These are phyloP conservation scores for Barypeithes pellucidus DNA, from an alignment of 2,888 invertebrate species.

Conservation along the genomic window DNA sequence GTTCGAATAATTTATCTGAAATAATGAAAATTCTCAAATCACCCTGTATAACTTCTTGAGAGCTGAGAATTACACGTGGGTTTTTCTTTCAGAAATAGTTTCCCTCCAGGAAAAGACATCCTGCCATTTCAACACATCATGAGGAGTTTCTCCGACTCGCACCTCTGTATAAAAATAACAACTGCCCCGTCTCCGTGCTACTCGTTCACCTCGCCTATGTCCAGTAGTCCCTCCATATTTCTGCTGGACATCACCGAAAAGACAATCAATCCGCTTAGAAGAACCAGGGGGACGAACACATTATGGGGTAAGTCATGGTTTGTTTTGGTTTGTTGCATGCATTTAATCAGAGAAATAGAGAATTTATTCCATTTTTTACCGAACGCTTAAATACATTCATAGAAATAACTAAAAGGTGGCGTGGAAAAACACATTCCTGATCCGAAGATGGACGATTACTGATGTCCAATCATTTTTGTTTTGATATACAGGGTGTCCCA, in stretches of 20 bases:
- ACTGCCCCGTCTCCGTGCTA: conserved; percentile 75
- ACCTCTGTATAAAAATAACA: conserved; percentile 80
- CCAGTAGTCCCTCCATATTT: conserved; percentile 77
- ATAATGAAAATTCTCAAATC: too few species aligned
- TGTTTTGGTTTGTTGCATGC: conserved; percentile 24
- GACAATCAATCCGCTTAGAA: conserved; percentile 72
- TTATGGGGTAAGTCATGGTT: conserved; percentile 65
- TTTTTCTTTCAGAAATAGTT: conserved; percentile 76
- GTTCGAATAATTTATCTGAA: too few species aligned
- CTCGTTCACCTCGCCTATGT: conserved; percentile 74
- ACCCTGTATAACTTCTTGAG: too few species aligned
- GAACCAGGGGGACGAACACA: conserved; percentile 73
- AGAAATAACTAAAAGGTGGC: too few species aligned
- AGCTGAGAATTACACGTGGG: too few species aligned
- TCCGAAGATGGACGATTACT: too few species aligned
- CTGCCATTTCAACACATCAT: conserved; percentile 83
- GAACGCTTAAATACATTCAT: too few species aligned
- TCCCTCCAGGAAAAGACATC: conserved; percentile 80
- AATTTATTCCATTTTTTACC: too few species aligned
- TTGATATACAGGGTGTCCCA: too few species aligned
- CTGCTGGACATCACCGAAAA: conserved; percentile 77
- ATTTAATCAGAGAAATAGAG: conserved; percentile 9
- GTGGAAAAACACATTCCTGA: too few species aligned
- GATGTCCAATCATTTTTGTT: too few species aligned
- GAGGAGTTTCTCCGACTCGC: conserved; percentile 83